Conservation (phyloP, 1,140 invertebrate genomes). For the Brachionus sp. region DNA sequence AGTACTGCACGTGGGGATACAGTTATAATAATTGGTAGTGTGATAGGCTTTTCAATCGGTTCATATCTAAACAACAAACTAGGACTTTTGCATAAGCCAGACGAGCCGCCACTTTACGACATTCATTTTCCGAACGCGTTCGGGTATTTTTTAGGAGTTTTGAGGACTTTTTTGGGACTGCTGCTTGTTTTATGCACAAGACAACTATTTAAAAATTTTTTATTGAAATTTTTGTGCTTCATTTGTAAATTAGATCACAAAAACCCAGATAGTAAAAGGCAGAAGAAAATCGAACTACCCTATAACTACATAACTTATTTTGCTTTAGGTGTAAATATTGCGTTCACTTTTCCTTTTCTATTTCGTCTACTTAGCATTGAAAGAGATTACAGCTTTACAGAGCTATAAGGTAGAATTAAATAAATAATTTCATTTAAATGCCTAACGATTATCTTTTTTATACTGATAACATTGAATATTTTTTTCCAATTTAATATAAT, state of each 20-base stretch:
- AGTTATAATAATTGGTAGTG: constrained; percentile 71
- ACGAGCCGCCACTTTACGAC: constrained; percentile 62
- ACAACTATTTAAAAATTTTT: constrained; percentile 68
- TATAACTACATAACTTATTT: constrained; percentile 69
- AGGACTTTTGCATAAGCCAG: constrained; percentile 64
- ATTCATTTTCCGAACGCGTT: constrained; percentile 68
- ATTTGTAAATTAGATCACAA: constrained; percentile 64
- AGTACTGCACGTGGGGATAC: constrained; percentile 73
- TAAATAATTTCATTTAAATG: not conserved
- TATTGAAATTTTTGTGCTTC: constrained; percentile 68
- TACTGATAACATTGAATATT: not conserved
- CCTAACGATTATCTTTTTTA: not conserved
- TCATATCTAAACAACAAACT: constrained; percentile 77
- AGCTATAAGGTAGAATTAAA: constrained; percentile 52
- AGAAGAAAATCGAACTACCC: constrained; percentile 67
- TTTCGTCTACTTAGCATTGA: constrained; percentile 73
- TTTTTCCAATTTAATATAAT: not conserved
- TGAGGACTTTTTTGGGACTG: constrained; percentile 72
- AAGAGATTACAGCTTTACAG: constrained; percentile 75
- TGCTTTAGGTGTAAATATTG: constrained; percentile 63
- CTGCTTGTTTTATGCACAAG: constrained; percentile 68
- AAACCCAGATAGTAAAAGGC: constrained; percentile 58
- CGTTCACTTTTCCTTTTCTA: constrained; percentile 72
- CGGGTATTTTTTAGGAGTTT: constrained; percentile 67
- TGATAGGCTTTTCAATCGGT: constrained; percentile 73